Conservation (phyloP, 2,113 vertebrate genomes). For the Periophthalmodon schlosseri region DNA sequence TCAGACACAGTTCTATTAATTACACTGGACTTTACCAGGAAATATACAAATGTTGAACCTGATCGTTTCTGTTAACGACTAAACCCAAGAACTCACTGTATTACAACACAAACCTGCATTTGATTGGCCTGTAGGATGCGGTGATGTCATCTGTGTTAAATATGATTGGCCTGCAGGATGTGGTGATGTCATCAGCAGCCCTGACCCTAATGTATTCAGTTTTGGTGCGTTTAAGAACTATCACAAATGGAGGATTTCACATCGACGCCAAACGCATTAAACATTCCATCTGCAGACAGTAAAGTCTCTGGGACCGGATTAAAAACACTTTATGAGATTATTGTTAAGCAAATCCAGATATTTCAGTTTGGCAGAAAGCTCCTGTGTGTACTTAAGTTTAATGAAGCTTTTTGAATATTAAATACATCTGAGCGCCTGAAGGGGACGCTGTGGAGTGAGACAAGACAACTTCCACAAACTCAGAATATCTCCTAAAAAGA, state of each 20-base stretch:
- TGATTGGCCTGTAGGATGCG: too few species aligned
- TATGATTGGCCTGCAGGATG: too few species aligned
- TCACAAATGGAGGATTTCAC: background rate
- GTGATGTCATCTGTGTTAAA: too few species aligned
- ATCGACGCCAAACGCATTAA: slow-evolving; percentile 23
- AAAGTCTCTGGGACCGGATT: slow-evolving; percentile 44
- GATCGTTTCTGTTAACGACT: too few species aligned
- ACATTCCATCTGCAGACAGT: slow-evolving; percentile 23
- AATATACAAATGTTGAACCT: too few species aligned
- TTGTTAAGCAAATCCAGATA: slow-evolving; percentile 40
- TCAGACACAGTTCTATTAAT: too few species aligned
- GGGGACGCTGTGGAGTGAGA: slow-evolving; percentile 1
- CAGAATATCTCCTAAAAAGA: background rate
- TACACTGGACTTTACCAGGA: too few species aligned
- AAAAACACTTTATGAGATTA: slow-evolving; percentile 51
- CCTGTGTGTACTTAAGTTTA: slow-evolving; percentile 15
- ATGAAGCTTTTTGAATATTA: slow-evolving; percentile 38
- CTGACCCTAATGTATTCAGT: background rate
- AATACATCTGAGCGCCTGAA: slow-evolving; percentile 15
- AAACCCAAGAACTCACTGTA: too few species aligned
- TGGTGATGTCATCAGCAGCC: too few species aligned
- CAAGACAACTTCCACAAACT: slow-evolving; percentile 5
- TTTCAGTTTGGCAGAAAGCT: slow-evolving; percentile 37
- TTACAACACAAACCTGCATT: too few species aligned
- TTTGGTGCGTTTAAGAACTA: slow-evolving; percentile 5